phyloP scores from a whole-genome alignment of 2,797 vertebrate species.

The Alectoris magna region DNA sequence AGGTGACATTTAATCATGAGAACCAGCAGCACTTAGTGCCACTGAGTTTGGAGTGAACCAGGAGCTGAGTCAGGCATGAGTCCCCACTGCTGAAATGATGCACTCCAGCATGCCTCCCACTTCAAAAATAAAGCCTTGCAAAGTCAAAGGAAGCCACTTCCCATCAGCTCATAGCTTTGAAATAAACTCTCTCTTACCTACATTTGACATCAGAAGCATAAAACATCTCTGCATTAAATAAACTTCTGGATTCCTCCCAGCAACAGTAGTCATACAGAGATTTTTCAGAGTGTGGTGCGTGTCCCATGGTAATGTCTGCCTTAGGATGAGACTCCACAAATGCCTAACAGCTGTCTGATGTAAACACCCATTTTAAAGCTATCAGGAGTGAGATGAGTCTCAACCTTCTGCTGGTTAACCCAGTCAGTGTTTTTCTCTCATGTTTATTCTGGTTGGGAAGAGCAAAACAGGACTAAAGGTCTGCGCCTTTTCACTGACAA shows the following conservation, averaged over 20 bases:
- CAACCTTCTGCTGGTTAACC: not conserved
- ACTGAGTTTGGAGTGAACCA: not conserved
- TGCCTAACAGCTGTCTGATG: not conserved
- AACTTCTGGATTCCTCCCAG: not conserved
- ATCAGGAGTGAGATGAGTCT: not conserved
- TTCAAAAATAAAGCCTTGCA: not conserved
- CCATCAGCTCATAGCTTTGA: not conserved
- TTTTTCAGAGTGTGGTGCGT: not conserved
- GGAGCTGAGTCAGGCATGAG: no score
- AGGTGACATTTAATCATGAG: rapidly evolving
- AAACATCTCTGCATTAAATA: not conserved
- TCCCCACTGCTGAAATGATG: not conserved
- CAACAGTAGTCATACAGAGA: not conserved
- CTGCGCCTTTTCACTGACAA: rapidly evolving
- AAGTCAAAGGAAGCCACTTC: not conserved
- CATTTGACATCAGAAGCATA: not conserved
- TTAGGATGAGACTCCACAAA: not conserved
- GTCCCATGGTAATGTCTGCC: not conserved
- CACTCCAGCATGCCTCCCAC: not conserved
- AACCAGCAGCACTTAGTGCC: not conserved
- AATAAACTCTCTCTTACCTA: not conserved
- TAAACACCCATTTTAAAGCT: not conserved
- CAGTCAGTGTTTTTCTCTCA: not conserved
- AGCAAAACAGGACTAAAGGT: not conserved
- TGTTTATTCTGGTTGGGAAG: not conserved